A percentile compares a stretch with the other conserved stretches of the same genome.
Conservation (phyloP, 1,140 invertebrate genomes). For the Pissodes strobi region DNA sequence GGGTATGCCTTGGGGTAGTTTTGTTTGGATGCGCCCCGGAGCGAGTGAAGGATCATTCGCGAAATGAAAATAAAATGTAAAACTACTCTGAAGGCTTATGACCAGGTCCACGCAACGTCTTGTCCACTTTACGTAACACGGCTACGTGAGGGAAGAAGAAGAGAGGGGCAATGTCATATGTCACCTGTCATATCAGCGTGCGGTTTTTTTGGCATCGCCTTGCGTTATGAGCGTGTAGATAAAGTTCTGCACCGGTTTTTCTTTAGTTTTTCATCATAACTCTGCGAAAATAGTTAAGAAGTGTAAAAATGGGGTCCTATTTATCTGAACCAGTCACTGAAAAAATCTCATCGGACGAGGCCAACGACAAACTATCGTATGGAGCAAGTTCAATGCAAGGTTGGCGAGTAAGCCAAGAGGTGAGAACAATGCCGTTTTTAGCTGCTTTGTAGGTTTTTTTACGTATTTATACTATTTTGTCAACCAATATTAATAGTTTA, state of each 20-base stretch:
- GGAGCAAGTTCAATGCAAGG: conserved; percentile 97
- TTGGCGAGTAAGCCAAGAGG: conserved; percentile 95
- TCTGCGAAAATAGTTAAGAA: not conserved
- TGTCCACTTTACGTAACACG: too few species aligned
- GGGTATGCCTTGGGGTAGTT: too few species aligned
- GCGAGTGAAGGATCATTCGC: too few species aligned
- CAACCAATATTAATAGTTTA: not conserved
- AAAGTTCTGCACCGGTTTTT: conserved; percentile 44
- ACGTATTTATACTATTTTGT: not conserved
- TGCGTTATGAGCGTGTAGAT: conserved; percentile 54
- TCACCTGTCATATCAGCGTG: not conserved
- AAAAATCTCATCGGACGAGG: conserved; percentile 81
- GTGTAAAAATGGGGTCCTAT: conserved; percentile 48
- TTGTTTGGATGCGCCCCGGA: too few species aligned
- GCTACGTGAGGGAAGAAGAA: too few species aligned
- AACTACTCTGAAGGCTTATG: too few species aligned
- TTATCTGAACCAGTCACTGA: conserved; percentile 86
- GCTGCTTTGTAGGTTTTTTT: not conserved
- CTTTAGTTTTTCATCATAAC: conserved; percentile 34
- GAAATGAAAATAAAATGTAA: too few species aligned
- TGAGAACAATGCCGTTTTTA: conserved; percentile 55
- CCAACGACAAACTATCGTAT: conserved; percentile 72
- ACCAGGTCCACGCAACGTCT: too few species aligned
- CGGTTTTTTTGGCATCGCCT: conserved; percentile 46
- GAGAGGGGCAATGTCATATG: not conserved